phyloP scores from a whole-genome alignment of 2,797 vertebrate species.

The Paratrypauchen microcephalus region DNA sequence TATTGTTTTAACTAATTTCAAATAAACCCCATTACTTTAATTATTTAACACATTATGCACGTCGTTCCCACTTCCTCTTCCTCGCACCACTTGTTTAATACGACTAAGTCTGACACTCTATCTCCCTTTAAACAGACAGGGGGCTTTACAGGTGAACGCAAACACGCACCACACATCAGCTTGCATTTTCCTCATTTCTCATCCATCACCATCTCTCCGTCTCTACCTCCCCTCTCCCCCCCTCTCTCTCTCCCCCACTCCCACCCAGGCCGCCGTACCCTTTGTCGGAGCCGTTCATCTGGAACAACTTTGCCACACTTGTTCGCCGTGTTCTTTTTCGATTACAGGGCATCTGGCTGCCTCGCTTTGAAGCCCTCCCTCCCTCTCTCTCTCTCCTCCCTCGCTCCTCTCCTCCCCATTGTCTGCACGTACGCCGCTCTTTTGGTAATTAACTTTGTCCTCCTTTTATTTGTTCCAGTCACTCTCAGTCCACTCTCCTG shows the following conservation, averaged over 20 bases:
- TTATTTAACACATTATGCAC: not conserved
- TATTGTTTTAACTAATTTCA: no score
- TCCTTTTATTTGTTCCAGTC: slow-evolving; percentile 99
- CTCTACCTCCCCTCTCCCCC: slow-evolving; percentile 39
- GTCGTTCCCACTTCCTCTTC: not conserved
- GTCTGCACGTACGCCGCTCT: slow-evolving; percentile 96
- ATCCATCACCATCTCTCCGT: slow-evolving; percentile 55
- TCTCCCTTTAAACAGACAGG: slow-evolving; percentile 7
- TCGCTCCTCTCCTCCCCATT: slow-evolving; percentile 75
- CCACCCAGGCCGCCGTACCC: slow-evolving; percentile 85
- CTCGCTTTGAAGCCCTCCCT: slow-evolving; percentile 92
- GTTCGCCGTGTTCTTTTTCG: slow-evolving; percentile 98
- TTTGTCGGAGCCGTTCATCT: slow-evolving; percentile 99
- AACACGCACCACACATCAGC: slow-evolving; percentile 45
- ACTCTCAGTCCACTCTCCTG: slow-evolving; percentile 99
- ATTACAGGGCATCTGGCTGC: slow-evolving; percentile 95
- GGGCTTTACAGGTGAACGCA: slow-evolving; percentile 29
- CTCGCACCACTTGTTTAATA: not conserved
- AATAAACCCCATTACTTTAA: not conserved
- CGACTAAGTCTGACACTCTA: not conserved
- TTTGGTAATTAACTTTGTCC: slow-evolving; percentile 99
- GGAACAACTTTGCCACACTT: slow-evolving; percentile 99
- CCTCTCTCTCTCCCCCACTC: slow-evolving; percentile 47
- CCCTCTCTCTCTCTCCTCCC: slow-evolving; percentile 54
- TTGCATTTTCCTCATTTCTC: slow-evolving; percentile 70